Base-by-base conservation (phyloP, 2,888 invertebrate genomes). In the Carcina quercana region DNA sequence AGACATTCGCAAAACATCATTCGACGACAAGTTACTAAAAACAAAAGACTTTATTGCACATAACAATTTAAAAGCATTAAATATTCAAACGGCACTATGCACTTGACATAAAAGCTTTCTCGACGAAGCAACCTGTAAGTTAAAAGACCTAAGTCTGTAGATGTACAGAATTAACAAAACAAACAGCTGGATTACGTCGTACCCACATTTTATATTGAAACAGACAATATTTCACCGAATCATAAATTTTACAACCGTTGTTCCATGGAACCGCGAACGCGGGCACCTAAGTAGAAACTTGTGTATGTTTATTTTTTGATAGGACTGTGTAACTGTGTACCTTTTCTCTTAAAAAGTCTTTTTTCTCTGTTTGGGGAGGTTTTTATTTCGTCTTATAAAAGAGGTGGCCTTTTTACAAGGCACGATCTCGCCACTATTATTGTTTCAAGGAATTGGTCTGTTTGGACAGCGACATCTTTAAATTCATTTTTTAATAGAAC, bases 261-360 rank as follows among this genome's bases (percentile, higher is more conserved):
- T 75, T 80, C 75, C 68, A 61, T 50, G 69, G 68, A 79, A 73
- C 68, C 52, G 59, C 61, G 64, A 61, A 66, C 71, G 21, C 27
- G 35, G 28, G 62, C 59, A 53, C 60, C 71, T 80, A 74, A 82
- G 79, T 82, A 76, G 71, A 79, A 71, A 63, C 66, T 66, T 71
- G 52, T 76, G 75, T 76, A 60, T 74, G 69, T 78, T 78, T 83
- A 66, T 76, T 80, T 79, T 82, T 66, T 75, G 82, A 83, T 83
- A 83, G 79, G 72, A 59, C 75, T 71, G 69, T 68, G 78, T 76
- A 76, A 73, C 71, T 58, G 70, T 68, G 70, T 64, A 67, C 65
- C 63, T 71, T 73, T 75, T 71, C 71, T 71, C 60, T 70, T 63
- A 60, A 65, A 63, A 59, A n/a, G 10, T 45, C 48, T 49, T 63